Base-by-base conservation (phyloP, 2,888 invertebrate species). In the Drosophila anomelani region DNA sequence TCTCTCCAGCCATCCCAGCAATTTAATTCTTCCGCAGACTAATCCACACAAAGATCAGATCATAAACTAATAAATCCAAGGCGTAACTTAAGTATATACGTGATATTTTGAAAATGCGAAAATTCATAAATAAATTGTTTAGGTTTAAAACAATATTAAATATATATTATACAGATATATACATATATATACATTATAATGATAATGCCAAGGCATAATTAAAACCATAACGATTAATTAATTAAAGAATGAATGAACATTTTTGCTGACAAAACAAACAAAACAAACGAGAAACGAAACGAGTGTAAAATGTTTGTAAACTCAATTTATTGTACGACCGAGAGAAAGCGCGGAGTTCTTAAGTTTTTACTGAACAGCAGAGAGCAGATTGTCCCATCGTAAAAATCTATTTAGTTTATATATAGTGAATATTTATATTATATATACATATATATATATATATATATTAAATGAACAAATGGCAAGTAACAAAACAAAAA, bases 1-100 rank as follows among this genome's bases (percentile, higher is more conserved):
- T 41, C 17, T 41, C 34, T 38, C 61, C 61, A 72, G 53, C 44
- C 73, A 71, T 62, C 62, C 71, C 72, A 74, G 72, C 72, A 73
- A 73, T 73, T 54, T 57, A 26, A 66, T 73, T 73, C 72, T 73
- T 73, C 72, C 68, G 75, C 74, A 74, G 68, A 74, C 75, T 60
- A 49, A 74, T 53, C 59, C 59, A 66, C 49, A 60, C 23, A 63
- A 55, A 60, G 62, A 70, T 69, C 61, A 60, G 69, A 56, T 67
- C 38, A 68, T 79, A 66, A 62, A 82, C 74, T 76, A 83, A 85
- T 78, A 84, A 81, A 85, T 75, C 77, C 79, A 86, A 86, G 87
- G 88, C 87, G 84, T 88, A 85, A 90, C 78, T 85, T 87, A 88
- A 89, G 87, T 84, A 89, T 85, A 85, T 90, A 90, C 88, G 88